Evolutionary conservation across 2,113 vertebrate genomes (phyloP), one percentile per base, ranked within the genome.

Genomic region (Aegithalos caudatus): DNA sequence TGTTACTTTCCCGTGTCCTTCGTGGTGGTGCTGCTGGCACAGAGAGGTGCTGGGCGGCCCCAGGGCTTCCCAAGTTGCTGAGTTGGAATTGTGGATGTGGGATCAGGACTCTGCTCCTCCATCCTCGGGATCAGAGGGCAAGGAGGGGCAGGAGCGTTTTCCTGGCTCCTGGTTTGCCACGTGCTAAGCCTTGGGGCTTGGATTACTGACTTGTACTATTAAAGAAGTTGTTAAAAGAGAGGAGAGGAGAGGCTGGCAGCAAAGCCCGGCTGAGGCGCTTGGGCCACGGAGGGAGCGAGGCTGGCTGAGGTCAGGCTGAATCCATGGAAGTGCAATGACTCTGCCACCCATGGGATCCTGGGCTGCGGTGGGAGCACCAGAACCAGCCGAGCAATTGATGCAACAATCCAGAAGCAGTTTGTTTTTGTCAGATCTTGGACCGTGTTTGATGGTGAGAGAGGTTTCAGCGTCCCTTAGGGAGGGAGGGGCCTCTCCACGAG

Each of bases 151-250:
- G 85, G 80, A 83, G 88, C 2, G 0, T 37, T 44, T 44, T 53
- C 91, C 86, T 45, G 72, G 70, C 69, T 56, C 87, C 86, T 56
- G 83, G 56, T 81, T 95, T 83, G 81, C 18, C 11, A 0, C 0
- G 53, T 44, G 40, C 62, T 45, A 17, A 94, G 94, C 95, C 91
- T 80, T 25, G 90, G 90, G 92, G 93, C 95, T 94, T 94, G 62
- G 58, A 9, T 93, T 73, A 44, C 79, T 91, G 91, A 81, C 81
- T 24, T 27, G 58, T 42, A 53, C 33, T 44, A 8, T 67, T 22
- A 3, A 53, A 69, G 17, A 50, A 37, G 31, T 12, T 42, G 5
- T 1, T 38, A 37, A 37, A 25, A 24, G 13, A 60, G 18, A 58
- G 56, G 56, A 12, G 8, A 47, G 65, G 18, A n/a, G 29, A 58